Percentiles rank a stretch among this genome's conserved stretches.
Conservation (phyloP, 2,113 vertebrate species). For the Pavo muticus region DNA sequence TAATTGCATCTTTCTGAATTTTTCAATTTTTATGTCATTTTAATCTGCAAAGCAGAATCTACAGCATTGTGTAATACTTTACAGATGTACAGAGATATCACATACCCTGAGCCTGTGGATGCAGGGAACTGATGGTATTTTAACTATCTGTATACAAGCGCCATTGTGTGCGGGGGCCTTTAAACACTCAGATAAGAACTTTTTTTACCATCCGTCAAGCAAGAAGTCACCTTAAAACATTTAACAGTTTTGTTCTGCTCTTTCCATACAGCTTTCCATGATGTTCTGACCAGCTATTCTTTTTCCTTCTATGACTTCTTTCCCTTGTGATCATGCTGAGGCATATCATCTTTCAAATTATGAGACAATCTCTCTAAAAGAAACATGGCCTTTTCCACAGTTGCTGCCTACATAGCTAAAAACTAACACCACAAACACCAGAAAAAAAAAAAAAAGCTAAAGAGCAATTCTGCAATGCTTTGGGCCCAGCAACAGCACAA, state of each 20-base stretch:
- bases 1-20: neutral
- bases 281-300: neutral
- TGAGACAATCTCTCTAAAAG: neutral
- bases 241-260: neutral
- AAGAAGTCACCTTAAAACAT: neutral
- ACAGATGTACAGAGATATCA: neutral
- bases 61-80: neutral
- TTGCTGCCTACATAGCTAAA: neutral
- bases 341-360: neutral
- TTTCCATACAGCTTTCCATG: neutral
- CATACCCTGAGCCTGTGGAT: neutral
- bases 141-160: neutral
- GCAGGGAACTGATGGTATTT: conserved; percentile 6
- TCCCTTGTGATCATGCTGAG: neutral
- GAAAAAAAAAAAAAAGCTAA: neutral
- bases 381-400: conserved; percentile 18
- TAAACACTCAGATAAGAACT: neutral
- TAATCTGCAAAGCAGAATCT: conserved; percentile 6
- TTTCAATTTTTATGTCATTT: neutral
- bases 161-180: neutral
- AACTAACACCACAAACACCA: neutral
- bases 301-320: neutral
- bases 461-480: neutral
- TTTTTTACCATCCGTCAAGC: neutral
- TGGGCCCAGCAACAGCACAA: neutral